A percentile compares a stretch with the other conserved stretches of the same genome.
Evolutionary conservation across 2,113 vertebrate genomes (phyloP).

Genomic region (Ctenodactylus gundi): DNA sequence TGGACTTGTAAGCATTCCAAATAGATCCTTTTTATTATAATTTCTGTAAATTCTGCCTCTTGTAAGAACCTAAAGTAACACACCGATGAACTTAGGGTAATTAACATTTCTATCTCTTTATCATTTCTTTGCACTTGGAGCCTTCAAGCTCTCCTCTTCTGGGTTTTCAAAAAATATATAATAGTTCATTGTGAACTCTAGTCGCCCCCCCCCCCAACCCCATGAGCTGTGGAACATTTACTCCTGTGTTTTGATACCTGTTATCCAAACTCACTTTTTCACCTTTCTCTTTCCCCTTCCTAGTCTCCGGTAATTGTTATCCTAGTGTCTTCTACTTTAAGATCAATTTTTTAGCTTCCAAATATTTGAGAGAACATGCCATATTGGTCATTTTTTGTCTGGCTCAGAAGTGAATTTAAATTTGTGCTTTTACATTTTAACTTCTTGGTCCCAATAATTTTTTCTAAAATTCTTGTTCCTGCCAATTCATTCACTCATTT

Average conservation of each 20-base stretch:
- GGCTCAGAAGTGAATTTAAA: conserved; percentile 18
- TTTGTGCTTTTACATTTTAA: conserved; percentile 8
- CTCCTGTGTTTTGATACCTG: neutral
- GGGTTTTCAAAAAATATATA: neutral
- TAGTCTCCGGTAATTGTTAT: neutral
- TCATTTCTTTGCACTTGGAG: neutral
- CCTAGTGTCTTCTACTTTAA: neutral
- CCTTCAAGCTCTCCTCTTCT: neutral
- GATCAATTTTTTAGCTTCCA: neutral
- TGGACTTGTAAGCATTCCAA: no score
- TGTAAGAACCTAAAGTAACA: no score
- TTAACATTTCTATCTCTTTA: neutral
- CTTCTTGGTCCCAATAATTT: neutral
- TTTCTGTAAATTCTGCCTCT: no score
- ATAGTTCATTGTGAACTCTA: neutral
- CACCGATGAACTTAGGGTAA: neutral
- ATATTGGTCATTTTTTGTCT: neutral
- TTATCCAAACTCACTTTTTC: neutral
- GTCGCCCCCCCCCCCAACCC: neutral
- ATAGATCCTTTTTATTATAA: no score
- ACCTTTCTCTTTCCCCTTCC: no score
- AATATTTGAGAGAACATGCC: neutral
- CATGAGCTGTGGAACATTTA: neutral
- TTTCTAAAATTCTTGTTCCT: conserved; percentile 15
- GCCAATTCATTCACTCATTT: neutral